Conservation (phyloP, 1,140 invertebrate species). For the Caenorhabditis remanei region DNA sequence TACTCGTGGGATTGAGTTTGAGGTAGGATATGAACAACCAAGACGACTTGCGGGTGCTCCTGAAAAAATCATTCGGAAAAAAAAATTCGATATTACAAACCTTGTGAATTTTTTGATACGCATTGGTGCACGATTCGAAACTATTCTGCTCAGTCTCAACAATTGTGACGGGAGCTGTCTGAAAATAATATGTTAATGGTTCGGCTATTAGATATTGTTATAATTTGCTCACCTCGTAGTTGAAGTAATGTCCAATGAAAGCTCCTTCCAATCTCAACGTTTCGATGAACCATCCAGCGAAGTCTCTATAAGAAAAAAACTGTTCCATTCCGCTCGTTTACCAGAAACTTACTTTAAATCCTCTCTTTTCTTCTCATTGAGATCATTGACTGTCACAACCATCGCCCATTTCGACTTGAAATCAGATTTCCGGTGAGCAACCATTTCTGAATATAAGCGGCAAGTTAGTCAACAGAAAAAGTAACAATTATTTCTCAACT, state of each 20-base stretch:
- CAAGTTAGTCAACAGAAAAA: not conserved
- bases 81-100: not conserved
- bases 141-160: slow-evolving; percentile 16
- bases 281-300: slow-evolving; percentile 46
- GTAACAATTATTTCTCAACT: not conserved
- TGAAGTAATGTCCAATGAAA: slow-evolving; percentile 44
- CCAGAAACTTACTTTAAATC: not conserved
- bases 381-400: slow-evolving; percentile 30
- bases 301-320: not conserved
- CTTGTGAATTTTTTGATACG: slow-evolving; percentile 56
- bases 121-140: slow-evolving; percentile 47
- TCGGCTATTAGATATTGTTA: not conserved
- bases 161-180: not conserved
- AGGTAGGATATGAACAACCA: slow-evolving; percentile 65
- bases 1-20: slow-evolving; percentile 53
- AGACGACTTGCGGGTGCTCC: slow-evolving; percentile 56
- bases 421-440: slow-evolving; percentile 7
- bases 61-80: slow-evolving; percentile 14
- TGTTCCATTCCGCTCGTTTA: not conserved
- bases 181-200: not conserved
- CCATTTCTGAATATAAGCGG: slow-evolving; percentile 10
- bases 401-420: slow-evolving; percentile 50
- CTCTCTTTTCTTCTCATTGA: not conserved
- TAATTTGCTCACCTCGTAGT: slow-evolving; percentile 6
- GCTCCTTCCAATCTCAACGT: slow-evolving; percentile 23